Evolutionary conservation across 92 coral and sea anemone genomes (phyloP).

Genomic region (Umimayanthus kanabou): DNA sequence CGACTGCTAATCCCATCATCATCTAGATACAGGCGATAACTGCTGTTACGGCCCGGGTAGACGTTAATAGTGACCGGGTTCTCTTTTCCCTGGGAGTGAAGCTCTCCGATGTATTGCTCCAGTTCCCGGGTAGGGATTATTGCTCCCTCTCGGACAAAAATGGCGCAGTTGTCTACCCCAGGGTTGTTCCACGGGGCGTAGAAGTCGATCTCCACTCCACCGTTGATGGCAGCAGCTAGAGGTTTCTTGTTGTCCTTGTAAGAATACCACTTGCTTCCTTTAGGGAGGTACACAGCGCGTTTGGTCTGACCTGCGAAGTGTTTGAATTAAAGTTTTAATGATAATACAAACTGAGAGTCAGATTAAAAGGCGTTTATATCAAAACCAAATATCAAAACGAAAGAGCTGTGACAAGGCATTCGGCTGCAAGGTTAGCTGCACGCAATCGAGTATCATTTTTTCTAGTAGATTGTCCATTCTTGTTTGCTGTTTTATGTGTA

Average conservation of each 20-base stretch:
- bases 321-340: too few relatives aligned
- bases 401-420: too few relatives aligned
- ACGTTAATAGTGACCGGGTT: constrained; percentile 70
- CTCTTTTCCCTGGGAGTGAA: constrained; percentile 64
- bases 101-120: constrained; percentile 81
- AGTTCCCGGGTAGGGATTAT: constrained; percentile 73
- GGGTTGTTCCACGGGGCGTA: constrained; percentile 79
- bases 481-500: too few relatives aligned
- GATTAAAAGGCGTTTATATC: too few relatives aligned
- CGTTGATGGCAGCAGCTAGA: constrained; percentile 55
- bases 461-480: too few relatives aligned
- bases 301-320: constrained; percentile 48
- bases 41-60: constrained; percentile 72
- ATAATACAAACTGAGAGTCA: too few relatives aligned
- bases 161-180: constrained; percentile 69
- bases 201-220: constrained; percentile 81
- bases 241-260: constrained; percentile 67
- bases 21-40: constrained; percentile 61
- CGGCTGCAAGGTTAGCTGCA: too few relatives aligned
- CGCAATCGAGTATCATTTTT: too few relatives aligned
- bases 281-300: constrained; percentile 79
- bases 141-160: constrained; percentile 78
- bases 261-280: constrained; percentile 72
- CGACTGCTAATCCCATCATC: constrained; percentile 67
- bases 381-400: too few relatives aligned